Evolutionary conservation across 1,140 invertebrate species (phyloP).

Genomic region (Drosophila hydei): DNA sequence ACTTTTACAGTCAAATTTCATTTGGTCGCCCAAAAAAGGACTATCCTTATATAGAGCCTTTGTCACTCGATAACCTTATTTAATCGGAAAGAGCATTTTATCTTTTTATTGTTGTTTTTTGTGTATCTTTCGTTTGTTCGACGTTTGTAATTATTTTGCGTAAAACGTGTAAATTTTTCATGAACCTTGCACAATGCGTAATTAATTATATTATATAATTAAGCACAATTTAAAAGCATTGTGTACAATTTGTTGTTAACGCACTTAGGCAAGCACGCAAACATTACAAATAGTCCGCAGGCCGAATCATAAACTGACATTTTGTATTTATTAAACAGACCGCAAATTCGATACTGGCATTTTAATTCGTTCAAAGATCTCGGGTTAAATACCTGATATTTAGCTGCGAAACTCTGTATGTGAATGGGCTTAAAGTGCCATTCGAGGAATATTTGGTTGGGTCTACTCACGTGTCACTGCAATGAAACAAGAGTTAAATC

Average conservation of each 20-base stretch:
- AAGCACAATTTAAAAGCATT: background rate
- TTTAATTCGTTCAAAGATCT: background rate
- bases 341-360: slow-evolving; percentile 1
- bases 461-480: slow-evolving; percentile 73
- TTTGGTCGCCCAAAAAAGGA: no score
- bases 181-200: slow-evolving; percentile 37
- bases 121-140: background rate
- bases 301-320: background rate
- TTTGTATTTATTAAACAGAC: slow-evolving; percentile 1
- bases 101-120: background rate
- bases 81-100: no score
- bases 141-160: slow-evolving; percentile 18
- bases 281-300: background rate
- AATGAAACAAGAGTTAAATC: slow-evolving; percentile 45
- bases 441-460: background rate
- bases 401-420: no score
- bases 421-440: slow-evolving; percentile 1
- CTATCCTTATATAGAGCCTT: no score
- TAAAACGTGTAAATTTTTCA: slow-evolving; percentile 27
- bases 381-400: background rate
- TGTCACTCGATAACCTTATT: no score
- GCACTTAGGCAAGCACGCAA: background rate
- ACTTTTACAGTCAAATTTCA: no score
- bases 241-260: background rate
- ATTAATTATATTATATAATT: slow-evolving; percentile 48